A percentile compares a stretch with the other conserved stretches of the same genome.
These are phyloP conservation scores for Echinops telfairi DNA, from an alignment of 2,113 vertebrate species.

Conservation along the genomic window DNA sequence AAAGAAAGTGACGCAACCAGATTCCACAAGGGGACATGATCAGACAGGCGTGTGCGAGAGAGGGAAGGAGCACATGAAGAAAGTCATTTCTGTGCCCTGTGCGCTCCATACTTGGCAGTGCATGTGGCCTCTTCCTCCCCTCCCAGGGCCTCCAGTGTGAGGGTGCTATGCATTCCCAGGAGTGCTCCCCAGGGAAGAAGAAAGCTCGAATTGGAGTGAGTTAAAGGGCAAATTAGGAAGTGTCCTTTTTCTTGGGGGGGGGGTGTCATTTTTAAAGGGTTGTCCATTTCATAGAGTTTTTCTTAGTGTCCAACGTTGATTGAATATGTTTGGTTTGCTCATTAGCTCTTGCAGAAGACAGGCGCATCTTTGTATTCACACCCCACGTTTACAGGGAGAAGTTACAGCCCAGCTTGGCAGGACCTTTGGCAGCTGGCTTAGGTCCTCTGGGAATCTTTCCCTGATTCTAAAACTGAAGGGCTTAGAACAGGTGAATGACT, in stretches of 20 bases:
- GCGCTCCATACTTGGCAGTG: background rate
- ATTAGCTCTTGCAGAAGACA: constrained; percentile 66
- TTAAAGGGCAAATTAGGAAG: constrained; percentile 42
- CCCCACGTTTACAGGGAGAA: constrained; percentile 55
- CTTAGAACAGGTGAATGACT: constrained; percentile 56
- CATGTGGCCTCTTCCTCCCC: background rate
- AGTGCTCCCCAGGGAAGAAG: background rate
- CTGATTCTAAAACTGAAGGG: constrained; percentile 34
- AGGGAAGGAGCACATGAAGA: constrained; percentile 55
- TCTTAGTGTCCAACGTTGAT: constrained; percentile 1
- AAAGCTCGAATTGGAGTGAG: constrained; percentile 17
- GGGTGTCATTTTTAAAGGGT: background rate
- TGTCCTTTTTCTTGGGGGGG: background rate
- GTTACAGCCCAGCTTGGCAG: constrained; percentile 35
- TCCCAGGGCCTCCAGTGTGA: background rate
- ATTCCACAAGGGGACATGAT: constrained; percentile 75
- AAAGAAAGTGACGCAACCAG: constrained; percentile 70
- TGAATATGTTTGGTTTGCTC: constrained; percentile 61
- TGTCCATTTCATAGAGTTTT: constrained; percentile 52
- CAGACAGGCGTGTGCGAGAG: background rate
- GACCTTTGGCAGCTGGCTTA: constrained; percentile 4
- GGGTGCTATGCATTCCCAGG: background rate
- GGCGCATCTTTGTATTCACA: constrained; percentile 62
- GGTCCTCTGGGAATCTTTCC: constrained; percentile 32
- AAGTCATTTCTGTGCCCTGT: constrained; percentile 44